Conservation (phyloP, 2,113 vertebrate genomes). For the Aphelocoma coerulescens region DNA sequence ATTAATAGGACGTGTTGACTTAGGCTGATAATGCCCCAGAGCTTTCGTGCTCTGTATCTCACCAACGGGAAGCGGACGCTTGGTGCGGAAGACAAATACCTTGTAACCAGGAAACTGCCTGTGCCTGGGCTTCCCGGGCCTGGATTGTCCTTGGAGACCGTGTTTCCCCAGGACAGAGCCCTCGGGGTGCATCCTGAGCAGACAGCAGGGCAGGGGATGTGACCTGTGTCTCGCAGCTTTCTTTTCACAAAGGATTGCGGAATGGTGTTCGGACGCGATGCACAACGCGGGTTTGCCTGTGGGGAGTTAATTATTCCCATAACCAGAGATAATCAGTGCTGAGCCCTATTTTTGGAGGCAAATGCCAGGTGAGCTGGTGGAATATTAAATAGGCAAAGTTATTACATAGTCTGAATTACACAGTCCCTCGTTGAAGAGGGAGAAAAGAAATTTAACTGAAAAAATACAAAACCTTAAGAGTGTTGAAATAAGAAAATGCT, state of each 20-base stretch:
- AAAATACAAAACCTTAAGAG: background rate
- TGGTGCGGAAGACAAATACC: background rate
- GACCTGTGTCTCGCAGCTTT: background rate
- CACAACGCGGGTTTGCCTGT: fast-evolving
- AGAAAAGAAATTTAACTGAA: background rate
- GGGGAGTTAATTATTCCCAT: background rate
- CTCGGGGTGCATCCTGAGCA: background rate
- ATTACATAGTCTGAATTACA: background rate
- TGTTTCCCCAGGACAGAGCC: fast-evolving
- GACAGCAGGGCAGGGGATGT: background rate
- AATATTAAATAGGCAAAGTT: background rate
- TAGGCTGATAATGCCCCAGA: slow-evolving; percentile 16
- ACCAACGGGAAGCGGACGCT: background rate
- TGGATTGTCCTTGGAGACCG: background rate
- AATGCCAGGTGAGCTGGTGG: background rate
- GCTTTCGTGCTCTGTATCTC: background rate
- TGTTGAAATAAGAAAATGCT: background rate
- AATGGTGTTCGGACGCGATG: background rate
- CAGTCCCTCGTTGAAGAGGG: background rate
- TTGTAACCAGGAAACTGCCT: background rate
- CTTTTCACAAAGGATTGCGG: background rate
- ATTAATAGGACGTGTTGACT: slow-evolving; percentile 32
- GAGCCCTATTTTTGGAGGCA: background rate
- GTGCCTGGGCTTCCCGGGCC: background rate
- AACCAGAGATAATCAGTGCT: background rate